phyloP scores from a whole-genome alignment of 2,888 invertebrate species.

The Malthinus seriepunctatus region DNA sequence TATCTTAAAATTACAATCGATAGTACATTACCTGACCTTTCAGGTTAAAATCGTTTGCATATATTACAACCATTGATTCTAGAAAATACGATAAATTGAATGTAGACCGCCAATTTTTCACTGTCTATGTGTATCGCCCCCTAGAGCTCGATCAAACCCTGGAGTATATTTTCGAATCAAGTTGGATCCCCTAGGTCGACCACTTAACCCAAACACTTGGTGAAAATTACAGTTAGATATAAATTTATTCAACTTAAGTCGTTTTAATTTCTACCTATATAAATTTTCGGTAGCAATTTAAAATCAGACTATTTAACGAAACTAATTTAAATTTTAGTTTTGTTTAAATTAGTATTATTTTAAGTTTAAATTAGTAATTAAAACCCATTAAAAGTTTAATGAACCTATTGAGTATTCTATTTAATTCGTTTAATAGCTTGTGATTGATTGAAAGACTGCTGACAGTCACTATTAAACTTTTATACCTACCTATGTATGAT shows the following conservation, averaged over 20 bases:
- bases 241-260: not conserved
- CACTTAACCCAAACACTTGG: conserved; percentile 33
- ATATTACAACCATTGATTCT: conserved; percentile 48
- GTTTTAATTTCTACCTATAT: not conserved
- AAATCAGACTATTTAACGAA: too few species aligned
- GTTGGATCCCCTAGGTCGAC: conserved; percentile 35
- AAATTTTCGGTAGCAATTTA: too few species aligned
- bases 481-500: too few species aligned
- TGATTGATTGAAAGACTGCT: too few species aligned
- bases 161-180: conserved; percentile 50
- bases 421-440: too few species aligned
- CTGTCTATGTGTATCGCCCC: conserved; percentile 49
- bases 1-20: conserved; percentile 19
- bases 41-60: conserved; percentile 46
- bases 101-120: conserved; percentile 51
- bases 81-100: conserved; percentile 49
- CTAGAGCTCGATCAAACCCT: conserved; percentile 46
- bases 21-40: conserved; percentile 45
- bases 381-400: too few species aligned
- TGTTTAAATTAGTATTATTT: too few species aligned
- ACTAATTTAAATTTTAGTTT: too few species aligned
- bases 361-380: too few species aligned
- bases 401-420: too few species aligned
- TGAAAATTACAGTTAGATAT: conserved; percentile 22
- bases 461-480: too few species aligned